Conservation (phyloP, 2,797 vertebrate genomes). For the Betta splendens region DNA sequence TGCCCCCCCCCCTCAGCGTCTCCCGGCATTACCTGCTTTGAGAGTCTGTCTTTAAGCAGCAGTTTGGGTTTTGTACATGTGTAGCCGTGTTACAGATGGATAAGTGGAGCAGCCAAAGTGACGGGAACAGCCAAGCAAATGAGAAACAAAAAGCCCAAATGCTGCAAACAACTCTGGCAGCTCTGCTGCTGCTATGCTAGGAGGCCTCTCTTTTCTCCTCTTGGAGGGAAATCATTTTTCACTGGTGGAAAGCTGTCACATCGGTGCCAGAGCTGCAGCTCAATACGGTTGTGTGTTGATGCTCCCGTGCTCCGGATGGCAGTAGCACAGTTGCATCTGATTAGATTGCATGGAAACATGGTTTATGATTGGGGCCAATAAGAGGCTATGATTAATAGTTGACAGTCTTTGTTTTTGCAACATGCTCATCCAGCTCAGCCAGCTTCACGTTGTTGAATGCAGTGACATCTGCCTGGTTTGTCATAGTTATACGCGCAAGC, state of each 20-base stretch:
- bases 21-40: slow-evolving; percentile 25
- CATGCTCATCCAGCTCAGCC: slow-evolving; percentile 32
- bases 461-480: neutral
- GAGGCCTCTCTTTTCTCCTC: slow-evolving; percentile 41
- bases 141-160: slow-evolving; percentile 32
- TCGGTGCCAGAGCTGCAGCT: slow-evolving; percentile 45
- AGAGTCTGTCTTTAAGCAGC: slow-evolving; percentile 29
- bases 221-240: slow-evolving; percentile 52
- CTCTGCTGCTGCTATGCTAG: slow-evolving; percentile 24
- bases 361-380: slow-evolving; percentile 50
- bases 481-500: neutral
- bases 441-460: slow-evolving; percentile 24
- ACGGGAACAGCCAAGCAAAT: slow-evolving; percentile 45
- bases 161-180: slow-evolving; percentile 39
- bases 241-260: slow-evolving; percentile 56
- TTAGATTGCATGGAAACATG: slow-evolving; percentile 48
- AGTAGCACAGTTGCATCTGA: slow-evolving; percentile 49
- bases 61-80: slow-evolving; percentile 17
- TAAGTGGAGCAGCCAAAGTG: slow-evolving; percentile 36
- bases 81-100: slow-evolving; percentile 26
- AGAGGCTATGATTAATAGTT: slow-evolving; percentile 59
- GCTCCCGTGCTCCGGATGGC: slow-evolving; percentile 58
- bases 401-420: slow-evolving; percentile 33
- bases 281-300: slow-evolving; percentile 44
- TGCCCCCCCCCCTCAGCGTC: slow-evolving; percentile 3